These are phyloP conservation scores for Hypsopygia costalis DNA, from an alignment of 2,888 invertebrate genomes.

Conservation along the genomic window DNA sequence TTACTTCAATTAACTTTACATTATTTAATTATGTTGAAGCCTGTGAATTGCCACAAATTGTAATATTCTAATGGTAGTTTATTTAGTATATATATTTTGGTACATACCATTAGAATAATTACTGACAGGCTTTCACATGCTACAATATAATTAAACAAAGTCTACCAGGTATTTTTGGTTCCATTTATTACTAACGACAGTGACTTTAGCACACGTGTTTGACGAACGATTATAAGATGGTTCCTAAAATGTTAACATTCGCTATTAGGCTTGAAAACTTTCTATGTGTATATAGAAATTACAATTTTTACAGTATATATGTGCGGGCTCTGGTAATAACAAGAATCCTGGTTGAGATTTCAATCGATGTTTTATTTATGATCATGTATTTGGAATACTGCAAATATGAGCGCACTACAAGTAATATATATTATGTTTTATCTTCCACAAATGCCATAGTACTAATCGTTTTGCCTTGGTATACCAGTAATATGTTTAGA, in stretches of 20 bases:
- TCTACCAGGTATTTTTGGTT: too few species aligned
- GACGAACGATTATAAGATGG: too few species aligned
- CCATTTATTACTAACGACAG: too few species aligned
- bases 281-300: conserved; percentile 1
- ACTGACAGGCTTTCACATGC: too few species aligned
- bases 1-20: too few species aligned
- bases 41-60: too few species aligned
- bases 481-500: neutral
- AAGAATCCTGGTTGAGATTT: neutral
- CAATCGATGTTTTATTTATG: neutral
- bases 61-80: too few species aligned
- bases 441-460: neutral
- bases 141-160: too few species aligned
- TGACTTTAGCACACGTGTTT: too few species aligned
- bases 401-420: neutral
- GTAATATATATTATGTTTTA: neutral
- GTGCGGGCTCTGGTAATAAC: neutral
- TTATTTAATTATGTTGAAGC: too few species aligned
- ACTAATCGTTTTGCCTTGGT: neutral
- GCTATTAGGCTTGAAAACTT: neutral
- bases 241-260: neutral
- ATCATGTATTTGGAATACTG: neutral
- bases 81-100: too few species aligned
- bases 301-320: neutral
- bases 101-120: too few species aligned